Conservation (phyloP, 2,797 vertebrate genomes). For the Discoglossus pictus region DNA sequence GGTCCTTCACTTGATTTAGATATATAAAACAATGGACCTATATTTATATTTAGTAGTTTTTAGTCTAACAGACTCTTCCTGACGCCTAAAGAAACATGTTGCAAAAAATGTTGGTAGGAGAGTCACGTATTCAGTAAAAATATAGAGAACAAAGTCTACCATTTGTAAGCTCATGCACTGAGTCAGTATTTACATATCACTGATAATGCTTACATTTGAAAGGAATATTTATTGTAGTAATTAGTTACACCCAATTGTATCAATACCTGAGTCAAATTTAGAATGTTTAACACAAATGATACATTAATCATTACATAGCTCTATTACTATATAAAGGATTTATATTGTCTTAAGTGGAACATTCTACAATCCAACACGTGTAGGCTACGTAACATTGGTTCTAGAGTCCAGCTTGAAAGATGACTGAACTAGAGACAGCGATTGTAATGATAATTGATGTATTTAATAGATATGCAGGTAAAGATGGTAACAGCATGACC, state of each 20-base stretch:
- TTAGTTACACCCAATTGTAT: slow-evolving; percentile 1
- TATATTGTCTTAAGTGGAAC: too few relatives aligned
- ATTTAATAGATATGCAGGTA: slow-evolving; percentile 63
- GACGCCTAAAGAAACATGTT: too few relatives aligned
- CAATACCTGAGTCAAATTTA: neutral
- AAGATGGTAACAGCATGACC: slow-evolving; percentile 48
- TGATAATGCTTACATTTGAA: neutral
- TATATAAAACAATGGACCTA: too few relatives aligned
- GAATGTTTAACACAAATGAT: slow-evolving; percentile 28
- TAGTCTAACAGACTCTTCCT: too few relatives aligned
- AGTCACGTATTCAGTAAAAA: too few relatives aligned
- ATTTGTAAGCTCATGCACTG: too few relatives aligned
- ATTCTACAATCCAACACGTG: accelerated
- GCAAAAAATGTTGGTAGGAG: too few relatives aligned
- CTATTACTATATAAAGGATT: slow-evolving; percentile 53
- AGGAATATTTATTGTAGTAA: neutral
- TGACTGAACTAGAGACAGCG: slow-evolving; percentile 66
- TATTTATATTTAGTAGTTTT: too few relatives aligned
- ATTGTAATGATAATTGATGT: slow-evolving; percentile 64
- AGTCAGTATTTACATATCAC: neutral
- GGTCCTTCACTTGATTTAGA: too few relatives aligned
- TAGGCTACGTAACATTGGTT: slow-evolving; percentile 7
- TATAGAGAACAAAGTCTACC: too few relatives aligned
- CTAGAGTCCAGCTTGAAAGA: slow-evolving; percentile 31
- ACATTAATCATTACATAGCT: neutral